Evolutionary conservation across 2,888 invertebrate species (phyloP), one percentile per base, ranked within the genome.

Genomic region (Nebria salina): DNA sequence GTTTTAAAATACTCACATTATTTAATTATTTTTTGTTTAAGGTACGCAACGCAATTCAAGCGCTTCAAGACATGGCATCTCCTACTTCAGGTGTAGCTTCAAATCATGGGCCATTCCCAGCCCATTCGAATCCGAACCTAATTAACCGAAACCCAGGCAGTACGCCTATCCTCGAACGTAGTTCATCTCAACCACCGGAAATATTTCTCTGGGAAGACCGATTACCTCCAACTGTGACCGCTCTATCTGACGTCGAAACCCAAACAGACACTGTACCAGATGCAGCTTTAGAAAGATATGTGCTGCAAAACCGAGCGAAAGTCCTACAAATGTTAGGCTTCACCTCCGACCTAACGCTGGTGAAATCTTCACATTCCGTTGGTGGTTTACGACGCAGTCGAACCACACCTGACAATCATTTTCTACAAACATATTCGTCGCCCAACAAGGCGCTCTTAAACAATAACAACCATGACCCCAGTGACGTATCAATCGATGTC

Each of bases 151-250:
- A 87, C 86, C 13, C 86, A 84, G 84, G 87, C 85, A 85, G 91
- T 88, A 83, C 82, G 66, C 91, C 91, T 83, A 89, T 92, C 83
- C 90, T 96, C 76, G 95, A 95, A 1, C 91, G 96, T 82, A 94
- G 95, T 86, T 94, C 94, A 81, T 96, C 96, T 1, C 96, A 96
- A 89, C 96, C 96, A 0, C 95, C 96, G 0, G 96, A 96, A 85
- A 95, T 95, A 83, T 94, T 96, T 88, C 94, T 93, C 85, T 94
- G 95, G 92, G 94, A 94, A 85, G 91, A 91, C 11, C 85, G 85
- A 87, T 13, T 34, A 65, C 66, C 81, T 20, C 42, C 87, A 9
- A 84, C 84, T 9, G 84, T 88, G 82, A 84, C 87, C 73, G 84
- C 86, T 64, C 77, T 85, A 43, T 84, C 82, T 26, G 89, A 90